Evolutionary conservation across 2,888 invertebrate species (phyloP).

Genomic region (Microdon myrmicae): DNA sequence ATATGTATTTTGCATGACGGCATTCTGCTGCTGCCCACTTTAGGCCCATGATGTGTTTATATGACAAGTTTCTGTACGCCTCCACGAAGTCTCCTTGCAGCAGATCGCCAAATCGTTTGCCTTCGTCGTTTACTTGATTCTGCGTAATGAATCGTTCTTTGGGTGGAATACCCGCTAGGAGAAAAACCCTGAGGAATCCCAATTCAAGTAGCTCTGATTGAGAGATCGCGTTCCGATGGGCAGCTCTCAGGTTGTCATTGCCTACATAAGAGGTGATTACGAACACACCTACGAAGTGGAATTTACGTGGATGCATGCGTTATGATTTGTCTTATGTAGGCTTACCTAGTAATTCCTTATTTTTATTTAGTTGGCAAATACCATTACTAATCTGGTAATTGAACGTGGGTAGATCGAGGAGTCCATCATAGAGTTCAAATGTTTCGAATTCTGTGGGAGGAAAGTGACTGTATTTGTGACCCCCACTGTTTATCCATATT

Average conservation of each 20-base stretch:
- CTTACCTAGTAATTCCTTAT: constrained; percentile 62
- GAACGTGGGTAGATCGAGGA: constrained; percentile 60
- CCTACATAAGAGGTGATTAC: constrained; percentile 83
- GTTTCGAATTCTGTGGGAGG: not conserved
- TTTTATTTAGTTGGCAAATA: constrained; percentile 55
- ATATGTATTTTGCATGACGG: constrained; percentile 71
- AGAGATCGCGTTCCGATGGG: constrained; percentile 76
- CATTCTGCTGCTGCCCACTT: constrained; percentile 78
- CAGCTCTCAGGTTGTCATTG: constrained; percentile 76
- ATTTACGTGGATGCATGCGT: constrained; percentile 9
- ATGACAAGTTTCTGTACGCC: constrained; percentile 82
- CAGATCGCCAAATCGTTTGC: constrained; percentile 74
- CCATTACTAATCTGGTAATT: constrained; percentile 58
- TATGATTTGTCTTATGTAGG: not conserved
- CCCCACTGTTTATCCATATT: too few species aligned
- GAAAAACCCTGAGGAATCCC: constrained; percentile 74
- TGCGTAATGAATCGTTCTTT: constrained; percentile 70
- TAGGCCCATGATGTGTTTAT: constrained; percentile 84
- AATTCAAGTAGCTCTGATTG: constrained; percentile 70
- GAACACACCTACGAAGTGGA: constrained; percentile 63
- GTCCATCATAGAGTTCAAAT: constrained; percentile 56
- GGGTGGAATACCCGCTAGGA: constrained; percentile 73
- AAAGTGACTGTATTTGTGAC: not conserved
- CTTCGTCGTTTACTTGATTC: constrained; percentile 72
- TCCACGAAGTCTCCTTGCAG: constrained; percentile 82